Evolutionary conservation across 2,797 vertebrate genomes (phyloP).

Genomic region (Malurus splendens): DNA sequence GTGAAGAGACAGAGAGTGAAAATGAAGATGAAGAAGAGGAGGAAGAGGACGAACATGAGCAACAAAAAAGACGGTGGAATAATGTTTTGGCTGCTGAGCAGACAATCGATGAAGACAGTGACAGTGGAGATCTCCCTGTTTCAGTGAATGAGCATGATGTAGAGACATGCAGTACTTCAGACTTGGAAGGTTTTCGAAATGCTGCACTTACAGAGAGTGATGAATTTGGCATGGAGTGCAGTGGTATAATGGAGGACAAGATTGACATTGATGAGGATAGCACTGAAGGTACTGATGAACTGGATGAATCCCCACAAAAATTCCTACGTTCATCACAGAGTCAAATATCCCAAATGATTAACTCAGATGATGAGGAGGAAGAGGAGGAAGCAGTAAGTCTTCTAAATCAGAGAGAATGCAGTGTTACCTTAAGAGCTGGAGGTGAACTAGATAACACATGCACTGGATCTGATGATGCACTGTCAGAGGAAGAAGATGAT

Average conservation of each 20-base stretch:
- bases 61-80: not conserved
- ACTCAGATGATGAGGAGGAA: slow-evolving; percentile 61
- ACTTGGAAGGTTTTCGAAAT: slow-evolving; percentile 73
- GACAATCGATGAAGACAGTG: slow-evolving; percentile 60
- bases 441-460: slow-evolving; percentile 75
- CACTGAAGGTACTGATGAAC: slow-evolving; percentile 60
- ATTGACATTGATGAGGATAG: slow-evolving; percentile 50
- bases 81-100: not conserved
- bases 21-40: slow-evolving; percentile 56
- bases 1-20: slow-evolving; percentile 61
- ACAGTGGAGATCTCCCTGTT: slow-evolving; percentile 56
- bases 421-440: slow-evolving; percentile 69
- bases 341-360: slow-evolving; percentile 6
- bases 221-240: slow-evolving; percentile 50
- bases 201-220: slow-evolving; percentile 50
- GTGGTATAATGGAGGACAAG: slow-evolving; percentile 13
- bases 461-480: slow-evolving; percentile 66
- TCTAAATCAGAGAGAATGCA: slow-evolving; percentile 35
- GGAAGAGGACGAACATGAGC: slow-evolving; percentile 17
- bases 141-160: slow-evolving; percentile 8
- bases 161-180: slow-evolving; percentile 65
- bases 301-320: slow-evolving; percentile 55
- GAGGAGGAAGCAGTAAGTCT: slow-evolving; percentile 52
- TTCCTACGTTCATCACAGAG: not conserved
- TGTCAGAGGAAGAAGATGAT: slow-evolving; percentile 80